A percentile compares a stretch with the other conserved stretches of the same genome.
These are phyloP conservation scores for Thereva nobilitata DNA, from an alignment of 2,888 invertebrate genomes.

Conservation along the genomic window DNA sequence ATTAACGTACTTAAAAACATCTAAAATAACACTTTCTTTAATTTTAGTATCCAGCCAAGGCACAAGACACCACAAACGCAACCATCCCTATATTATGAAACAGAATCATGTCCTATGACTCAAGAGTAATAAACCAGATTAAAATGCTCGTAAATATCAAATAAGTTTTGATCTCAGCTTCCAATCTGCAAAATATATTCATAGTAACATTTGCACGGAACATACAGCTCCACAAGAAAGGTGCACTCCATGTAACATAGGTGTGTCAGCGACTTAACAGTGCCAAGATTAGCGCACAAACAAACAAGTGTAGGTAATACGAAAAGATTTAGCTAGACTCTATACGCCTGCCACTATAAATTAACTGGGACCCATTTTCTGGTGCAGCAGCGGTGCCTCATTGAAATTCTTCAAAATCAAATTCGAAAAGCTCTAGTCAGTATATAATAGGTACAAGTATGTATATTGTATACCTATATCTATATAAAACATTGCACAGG, in stretches of 20 bases:
- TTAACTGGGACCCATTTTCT: conserved; percentile 22
- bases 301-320: conserved; percentile 1
- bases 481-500: no score
- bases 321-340: conserved; percentile 14
- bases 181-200: background rate
- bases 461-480: no score
- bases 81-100: no score
- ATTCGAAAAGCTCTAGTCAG: background rate
- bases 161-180: conserved; percentile 14
- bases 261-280: conserved; percentile 18
- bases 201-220: background rate
- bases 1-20: no score
- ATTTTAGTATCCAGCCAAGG: no score
- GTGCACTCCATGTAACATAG: conserved; percentile 20
- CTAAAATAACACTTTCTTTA: no score
- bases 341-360: conserved; percentile 16
- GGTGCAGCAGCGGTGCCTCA: conserved; percentile 4
- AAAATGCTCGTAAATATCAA: conserved; percentile 25
- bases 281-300: background rate
- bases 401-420: conserved; percentile 25
- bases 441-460: no score
- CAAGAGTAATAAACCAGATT: no score
- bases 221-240: conserved; percentile 10
- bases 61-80: no score
- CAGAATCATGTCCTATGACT: no score